These are phyloP conservation scores for Cheumatopsyche charites DNA, from an alignment of 1,140 invertebrate genomes.

Conservation along the genomic window DNA sequence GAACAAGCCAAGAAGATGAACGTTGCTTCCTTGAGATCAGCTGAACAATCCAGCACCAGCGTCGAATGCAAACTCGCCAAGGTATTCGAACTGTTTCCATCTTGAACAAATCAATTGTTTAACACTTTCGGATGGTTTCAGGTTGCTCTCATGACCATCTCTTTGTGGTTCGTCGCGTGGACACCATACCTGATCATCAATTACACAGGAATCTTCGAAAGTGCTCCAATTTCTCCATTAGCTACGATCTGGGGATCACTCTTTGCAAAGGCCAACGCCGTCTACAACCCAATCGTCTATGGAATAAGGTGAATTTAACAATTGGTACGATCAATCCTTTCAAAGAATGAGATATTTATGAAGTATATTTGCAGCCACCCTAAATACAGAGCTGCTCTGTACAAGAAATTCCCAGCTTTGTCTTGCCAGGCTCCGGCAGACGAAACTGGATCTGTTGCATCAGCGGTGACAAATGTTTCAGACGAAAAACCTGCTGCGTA, in stretches of 20 bases:
- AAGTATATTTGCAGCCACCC: conserved; percentile 66
- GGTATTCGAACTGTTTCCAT: conserved; percentile 50
- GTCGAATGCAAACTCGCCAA: conserved; percentile 69
- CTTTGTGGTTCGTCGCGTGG: conserved; percentile 79
- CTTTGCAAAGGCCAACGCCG: conserved; percentile 71
- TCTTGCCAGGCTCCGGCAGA: conserved; percentile 60
- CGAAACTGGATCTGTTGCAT: conserved; percentile 59
- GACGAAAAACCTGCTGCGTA: conserved; percentile 56
- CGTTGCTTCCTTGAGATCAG: conserved; percentile 68
- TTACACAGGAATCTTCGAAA: conserved; percentile 70
- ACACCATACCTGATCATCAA: conserved; percentile 77
- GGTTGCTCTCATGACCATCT: conserved; percentile 76
- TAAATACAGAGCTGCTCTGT: conserved; percentile 74
- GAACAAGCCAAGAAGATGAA: conserved; percentile 78
- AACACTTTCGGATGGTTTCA: conserved; percentile 49
- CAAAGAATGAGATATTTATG: background rate
- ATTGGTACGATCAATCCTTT: too few species aligned
- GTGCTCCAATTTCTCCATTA: conserved; percentile 67
- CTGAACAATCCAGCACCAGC: conserved; percentile 66
- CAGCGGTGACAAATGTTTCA: conserved; percentile 52
- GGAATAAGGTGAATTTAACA: conserved; percentile 61
- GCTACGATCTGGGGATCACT: conserved; percentile 72
- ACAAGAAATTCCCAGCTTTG: conserved; percentile 73
- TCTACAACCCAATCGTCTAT: conserved; percentile 74
- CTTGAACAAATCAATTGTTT: background rate